A percentile compares a stretch with the other conserved stretches of the same genome.
These are phyloP conservation scores for Phalloptychus januarius DNA, from an alignment of 2,797 vertebrate species.

Conservation along the genomic window DNA sequence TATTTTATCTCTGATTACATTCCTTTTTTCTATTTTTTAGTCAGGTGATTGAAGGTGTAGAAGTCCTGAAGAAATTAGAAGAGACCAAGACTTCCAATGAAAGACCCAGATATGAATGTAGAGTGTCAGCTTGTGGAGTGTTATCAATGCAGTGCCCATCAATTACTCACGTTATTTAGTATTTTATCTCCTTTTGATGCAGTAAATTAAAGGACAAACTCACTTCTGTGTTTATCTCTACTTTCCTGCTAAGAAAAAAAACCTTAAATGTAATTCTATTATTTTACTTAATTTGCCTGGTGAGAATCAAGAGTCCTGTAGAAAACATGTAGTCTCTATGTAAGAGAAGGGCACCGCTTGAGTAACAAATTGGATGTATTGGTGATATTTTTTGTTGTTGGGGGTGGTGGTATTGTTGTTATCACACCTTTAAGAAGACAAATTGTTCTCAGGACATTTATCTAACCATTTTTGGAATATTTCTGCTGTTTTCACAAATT, in stretches of 20 bases:
- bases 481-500: background rate
- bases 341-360: background rate
- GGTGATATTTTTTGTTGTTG: background rate
- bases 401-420: background rate
- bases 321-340: background rate
- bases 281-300: background rate
- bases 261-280: background rate
- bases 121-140: constrained; percentile 81
- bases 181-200: constrained; percentile 2
- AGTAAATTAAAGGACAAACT: background rate
- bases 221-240: background rate
- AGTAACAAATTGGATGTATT: background rate
- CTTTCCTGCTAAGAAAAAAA: background rate
- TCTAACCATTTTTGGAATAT: background rate
- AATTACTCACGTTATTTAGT: background rate
- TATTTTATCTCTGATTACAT: background rate
- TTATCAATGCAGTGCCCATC: constrained; percentile 63
- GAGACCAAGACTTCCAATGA: constrained; percentile 80
- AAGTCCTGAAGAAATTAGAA: constrained; percentile 85
- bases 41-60: constrained; percentile 85
- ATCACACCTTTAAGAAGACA: background rate
- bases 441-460: background rate
- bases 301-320: background rate
- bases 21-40: constrained; percentile 67
- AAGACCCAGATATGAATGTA: constrained; percentile 83